These are phyloP conservation scores for Trachelus tabidus DNA, from an alignment of 2,888 invertebrate species.

Conservation along the genomic window DNA sequence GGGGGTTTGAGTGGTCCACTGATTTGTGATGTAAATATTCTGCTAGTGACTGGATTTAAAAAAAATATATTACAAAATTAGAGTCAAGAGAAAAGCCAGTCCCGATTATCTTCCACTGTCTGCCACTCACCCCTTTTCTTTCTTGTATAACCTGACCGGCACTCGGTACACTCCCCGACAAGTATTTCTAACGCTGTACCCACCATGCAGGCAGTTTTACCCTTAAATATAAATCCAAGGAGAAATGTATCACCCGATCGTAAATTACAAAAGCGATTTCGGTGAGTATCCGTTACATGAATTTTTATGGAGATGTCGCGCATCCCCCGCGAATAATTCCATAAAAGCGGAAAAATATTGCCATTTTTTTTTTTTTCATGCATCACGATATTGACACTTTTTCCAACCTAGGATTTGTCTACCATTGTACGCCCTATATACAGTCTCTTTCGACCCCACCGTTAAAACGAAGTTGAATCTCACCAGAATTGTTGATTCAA, in stretches of 20 bases:
- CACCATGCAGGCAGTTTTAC: not conserved
- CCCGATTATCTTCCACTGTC: conserved; percentile 13
- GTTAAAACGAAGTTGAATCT: conserved; percentile 17
- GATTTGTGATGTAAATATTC: conserved; percentile 40
- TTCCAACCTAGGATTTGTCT: not conserved
- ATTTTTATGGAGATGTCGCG: not conserved
- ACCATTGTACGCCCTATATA: not conserved
- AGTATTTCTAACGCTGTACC: conserved; percentile 22
- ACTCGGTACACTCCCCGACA: conserved; percentile 17
- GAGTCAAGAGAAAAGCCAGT: conserved; percentile 12
- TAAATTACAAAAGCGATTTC: not conserved
- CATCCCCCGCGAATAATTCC: not conserved
- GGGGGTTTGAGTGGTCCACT: conserved; percentile 7
- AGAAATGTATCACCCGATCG: not conserved
- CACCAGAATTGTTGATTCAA: conserved; percentile 17
- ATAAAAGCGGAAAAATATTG: not conserved
- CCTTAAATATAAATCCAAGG: not conserved
- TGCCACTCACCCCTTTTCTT: not conserved
- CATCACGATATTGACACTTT: not conserved
- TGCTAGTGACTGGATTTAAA: conserved; percentile 22
- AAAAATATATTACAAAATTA: no score
- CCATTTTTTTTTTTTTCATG: not conserved
- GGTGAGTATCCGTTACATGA: not conserved
- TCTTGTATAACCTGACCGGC: conserved; percentile 5
- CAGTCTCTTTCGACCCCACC: not conserved